phyloP scores from a whole-genome alignment of 2,113 vertebrate genomes.

The Pleuronectes platessa region DNA sequence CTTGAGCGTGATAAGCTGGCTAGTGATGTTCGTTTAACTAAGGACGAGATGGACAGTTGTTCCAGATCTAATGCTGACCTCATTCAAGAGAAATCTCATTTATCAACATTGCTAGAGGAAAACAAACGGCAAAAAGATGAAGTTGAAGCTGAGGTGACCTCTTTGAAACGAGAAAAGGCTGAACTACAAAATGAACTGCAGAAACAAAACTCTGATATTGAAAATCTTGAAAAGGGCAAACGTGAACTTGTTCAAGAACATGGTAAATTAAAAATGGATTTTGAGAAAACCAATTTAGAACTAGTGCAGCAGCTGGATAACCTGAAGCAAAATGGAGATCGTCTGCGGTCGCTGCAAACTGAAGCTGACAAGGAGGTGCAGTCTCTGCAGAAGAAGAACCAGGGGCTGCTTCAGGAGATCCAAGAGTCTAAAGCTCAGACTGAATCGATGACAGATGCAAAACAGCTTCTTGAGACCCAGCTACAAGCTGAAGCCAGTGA shows the following conservation, averaged over 20 bases:
- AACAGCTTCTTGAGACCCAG: conserved; percentile 72
- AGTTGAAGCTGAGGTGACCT: conserved; percentile 73
- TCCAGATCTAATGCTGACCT: conserved; percentile 77
- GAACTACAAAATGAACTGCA: conserved; percentile 79
- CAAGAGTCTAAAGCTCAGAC: conserved; percentile 79
- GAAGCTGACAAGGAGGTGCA: conserved; percentile 68
- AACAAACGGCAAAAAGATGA: conserved; percentile 67
- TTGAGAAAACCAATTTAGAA: conserved; percentile 70
- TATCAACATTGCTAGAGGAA: conserved; percentile 81
- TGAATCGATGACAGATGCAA: conserved; percentile 75
- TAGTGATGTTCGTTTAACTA: conserved; percentile 70
- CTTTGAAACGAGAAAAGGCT: conserved; percentile 71
- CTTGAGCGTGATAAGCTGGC: conserved; percentile 82
- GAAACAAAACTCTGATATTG: conserved; percentile 73
- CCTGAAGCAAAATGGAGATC: conserved; percentile 73
- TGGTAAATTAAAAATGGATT: conserved; percentile 74
- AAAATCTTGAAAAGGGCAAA: conserved; percentile 78
- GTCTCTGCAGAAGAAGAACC: conserved; percentile 75
- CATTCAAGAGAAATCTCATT: conserved; percentile 72
- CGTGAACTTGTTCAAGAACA: conserved; percentile 76
- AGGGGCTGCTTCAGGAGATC: conserved; percentile 57
- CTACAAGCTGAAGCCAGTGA: conserved; percentile 77
- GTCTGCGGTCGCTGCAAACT: conserved; percentile 57
- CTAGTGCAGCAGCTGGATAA: conserved; percentile 76
- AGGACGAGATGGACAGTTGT: conserved; percentile 79